Percentiles rank a stretch among this genome's conserved stretches.
Evolutionary conservation across 1,140 invertebrate genomes (phyloP).

Genomic region (Lordiphosa collinella): DNA sequence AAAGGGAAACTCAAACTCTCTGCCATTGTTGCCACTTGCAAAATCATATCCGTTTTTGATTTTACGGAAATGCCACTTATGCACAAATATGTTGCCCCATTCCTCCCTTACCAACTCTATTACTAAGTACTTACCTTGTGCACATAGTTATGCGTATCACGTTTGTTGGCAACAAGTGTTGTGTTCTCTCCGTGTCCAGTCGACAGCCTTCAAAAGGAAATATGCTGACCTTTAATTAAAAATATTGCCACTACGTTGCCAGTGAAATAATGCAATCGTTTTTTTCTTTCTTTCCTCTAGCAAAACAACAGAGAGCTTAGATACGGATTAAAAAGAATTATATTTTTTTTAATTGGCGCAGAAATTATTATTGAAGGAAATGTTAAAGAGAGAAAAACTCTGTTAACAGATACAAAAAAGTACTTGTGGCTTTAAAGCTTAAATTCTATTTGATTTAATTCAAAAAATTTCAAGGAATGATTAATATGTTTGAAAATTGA

Average conservation of each 20-base stretch:
- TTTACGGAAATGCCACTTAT: slow-evolving; percentile 70
- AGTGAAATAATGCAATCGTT: neutral
- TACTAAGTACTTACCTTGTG: neutral
- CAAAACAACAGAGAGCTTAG: neutral
- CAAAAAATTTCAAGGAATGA: too few species aligned
- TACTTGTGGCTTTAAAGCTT: neutral
- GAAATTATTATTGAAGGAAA: neutral
- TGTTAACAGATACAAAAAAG: too few species aligned
- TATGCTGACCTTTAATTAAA: slow-evolving; percentile 39
- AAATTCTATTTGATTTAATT: too few species aligned
- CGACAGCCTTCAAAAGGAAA: slow-evolving; percentile 2
- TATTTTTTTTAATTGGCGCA: neutral
- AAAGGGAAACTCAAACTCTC: neutral
- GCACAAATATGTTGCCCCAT: neutral
- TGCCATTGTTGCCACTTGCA: slow-evolving; percentile 1
- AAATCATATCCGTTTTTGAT: slow-evolving; percentile 61
- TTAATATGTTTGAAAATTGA: too few species aligned
- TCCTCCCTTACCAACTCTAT: neutral
- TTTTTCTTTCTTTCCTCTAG: neutral
- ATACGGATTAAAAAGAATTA: neutral
- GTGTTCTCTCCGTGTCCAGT: slow-evolving; percentile 1
- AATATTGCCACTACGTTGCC: slow-evolving; percentile 10
- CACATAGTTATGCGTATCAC: slow-evolving; percentile 46
- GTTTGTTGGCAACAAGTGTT: slow-evolving; percentile 66
- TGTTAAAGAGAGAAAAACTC: neutral